These are phyloP conservation scores for Acromyrmex echinatior DNA, from an alignment of 1,140 invertebrate genomes.

Conservation along the genomic window DNA sequence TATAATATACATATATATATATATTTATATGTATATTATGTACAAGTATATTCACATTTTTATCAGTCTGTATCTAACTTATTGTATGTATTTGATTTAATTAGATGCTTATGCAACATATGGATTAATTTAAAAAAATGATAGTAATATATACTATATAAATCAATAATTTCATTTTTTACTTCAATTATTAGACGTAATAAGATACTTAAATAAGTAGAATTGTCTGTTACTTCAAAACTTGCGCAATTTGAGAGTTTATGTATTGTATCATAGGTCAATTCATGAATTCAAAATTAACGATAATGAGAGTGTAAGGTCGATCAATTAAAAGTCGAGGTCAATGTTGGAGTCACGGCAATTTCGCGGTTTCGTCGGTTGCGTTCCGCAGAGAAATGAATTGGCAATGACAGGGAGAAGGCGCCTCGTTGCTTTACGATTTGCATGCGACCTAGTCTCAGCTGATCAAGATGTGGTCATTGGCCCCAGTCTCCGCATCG, in stretches of 20 bases:
- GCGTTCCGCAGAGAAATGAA: conserved; percentile 54
- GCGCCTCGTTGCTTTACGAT: conserved; percentile 62
- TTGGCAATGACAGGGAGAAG: conserved; percentile 65
- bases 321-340: conserved; percentile 59
- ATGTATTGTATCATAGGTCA: not conserved
- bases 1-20: no score
- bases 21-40: no score
- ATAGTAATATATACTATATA: not conserved
- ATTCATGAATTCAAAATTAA: conserved; percentile 5
- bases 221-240: not conserved
- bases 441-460: conserved; percentile 78
- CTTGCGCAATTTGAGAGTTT: not conserved
- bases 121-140: not conserved
- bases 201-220: not conserved
- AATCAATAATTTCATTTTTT: not conserved
- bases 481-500: conserved; percentile 54
- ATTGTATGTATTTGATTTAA: not conserved
- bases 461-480: conserved; percentile 72
- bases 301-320: conserved; percentile 43
- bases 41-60: no score
- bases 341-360: conserved; percentile 63
- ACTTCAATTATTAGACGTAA: not conserved
- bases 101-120: not conserved
- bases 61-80: not conserved
- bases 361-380: conserved; percentile 43